Evolutionary conservation across 1,140 invertebrate genomes (phyloP), one percentile per base, ranked within the genome.

Genomic region (Bombus vancouverensis): DNA sequence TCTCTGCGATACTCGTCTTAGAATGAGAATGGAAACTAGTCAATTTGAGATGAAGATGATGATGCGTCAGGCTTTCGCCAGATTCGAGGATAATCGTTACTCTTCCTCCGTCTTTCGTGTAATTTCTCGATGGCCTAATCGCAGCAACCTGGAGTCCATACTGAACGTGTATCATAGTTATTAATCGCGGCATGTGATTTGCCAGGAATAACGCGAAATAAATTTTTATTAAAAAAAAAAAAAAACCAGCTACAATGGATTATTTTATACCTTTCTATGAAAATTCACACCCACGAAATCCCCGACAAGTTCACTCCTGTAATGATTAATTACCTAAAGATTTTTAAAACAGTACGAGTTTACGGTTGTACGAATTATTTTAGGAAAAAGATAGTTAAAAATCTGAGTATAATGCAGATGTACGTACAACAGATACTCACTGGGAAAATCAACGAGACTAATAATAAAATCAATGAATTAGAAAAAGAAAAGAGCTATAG

Each of bases 101-200:
- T 66, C 53, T 47, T 42, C 3, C 34, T 65, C n/a, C 66, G 70
- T 83, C 28, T 37, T 86, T 85, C 81, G 59, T 86, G 75, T 86
- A 81, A 88, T n/a, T 76, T 59, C 70, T 91, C 47, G 68, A 89
- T 91, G 90, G 90, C 90, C 90, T 91, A 91, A 91, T 70, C n/a
- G 13, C n/a, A 53, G 12, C 13, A 77, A 39, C 12, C 37, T 82
- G 59, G 39, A 80, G 37, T 86, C 80, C 84, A 39, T 82, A 90
- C 65, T 80, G 57, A 76, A 81, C 57, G 57, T 85, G 6, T 83
- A 87, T 76, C 18, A 82, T 77, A 90, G 59, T 22, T 47, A 78
- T 77, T n/a, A 85, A 62, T 79, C 25, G 77, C 72, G 80, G 66
- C 76, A 83, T 80, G 47, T 87, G 47, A 75, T 88, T 90, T 87